Evolutionary conservation across 2,113 vertebrate species (phyloP).

Genomic region (Potamarius usumacintae): DNA sequence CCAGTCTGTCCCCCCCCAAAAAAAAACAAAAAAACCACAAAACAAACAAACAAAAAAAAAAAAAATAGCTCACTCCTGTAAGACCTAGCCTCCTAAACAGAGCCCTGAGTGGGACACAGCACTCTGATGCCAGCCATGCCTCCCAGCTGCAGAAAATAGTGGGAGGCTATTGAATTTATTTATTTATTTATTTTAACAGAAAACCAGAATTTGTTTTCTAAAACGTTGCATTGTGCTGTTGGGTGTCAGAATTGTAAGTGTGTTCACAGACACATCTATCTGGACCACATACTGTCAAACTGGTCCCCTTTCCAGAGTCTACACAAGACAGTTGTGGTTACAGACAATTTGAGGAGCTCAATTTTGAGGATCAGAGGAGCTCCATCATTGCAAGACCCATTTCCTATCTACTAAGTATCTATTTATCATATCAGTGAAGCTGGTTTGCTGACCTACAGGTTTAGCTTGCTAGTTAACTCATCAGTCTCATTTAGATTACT

Average conservation of each 20-base stretch:
- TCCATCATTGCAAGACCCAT: background rate
- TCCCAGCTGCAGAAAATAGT: background rate
- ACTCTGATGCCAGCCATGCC: background rate
- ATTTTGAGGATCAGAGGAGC: background rate
- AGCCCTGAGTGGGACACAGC: background rate
- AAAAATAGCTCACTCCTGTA: conserved; percentile 17
- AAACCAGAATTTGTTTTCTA: background rate
- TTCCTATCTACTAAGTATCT: too few relatives aligned
- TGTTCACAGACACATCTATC: background rate
- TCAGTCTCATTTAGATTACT: too few relatives aligned
- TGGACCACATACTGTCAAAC: background rate
- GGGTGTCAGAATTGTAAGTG: background rate
- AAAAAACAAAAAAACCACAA: background rate
- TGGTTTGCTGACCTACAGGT: too few relatives aligned
- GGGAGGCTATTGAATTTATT: background rate
- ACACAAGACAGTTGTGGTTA: background rate
- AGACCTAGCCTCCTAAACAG: background rate
- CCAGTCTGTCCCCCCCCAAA: conserved; percentile 20
- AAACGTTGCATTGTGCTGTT: background rate
- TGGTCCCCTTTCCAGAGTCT: background rate
- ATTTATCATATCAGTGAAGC: too few relatives aligned
- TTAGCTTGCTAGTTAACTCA: background rate
- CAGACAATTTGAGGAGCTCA: background rate
- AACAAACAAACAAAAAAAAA: too few relatives aligned
- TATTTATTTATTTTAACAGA: background rate